Base-by-base conservation (phyloP, 2,888 invertebrate species). In the Argyra leucocephala region DNA sequence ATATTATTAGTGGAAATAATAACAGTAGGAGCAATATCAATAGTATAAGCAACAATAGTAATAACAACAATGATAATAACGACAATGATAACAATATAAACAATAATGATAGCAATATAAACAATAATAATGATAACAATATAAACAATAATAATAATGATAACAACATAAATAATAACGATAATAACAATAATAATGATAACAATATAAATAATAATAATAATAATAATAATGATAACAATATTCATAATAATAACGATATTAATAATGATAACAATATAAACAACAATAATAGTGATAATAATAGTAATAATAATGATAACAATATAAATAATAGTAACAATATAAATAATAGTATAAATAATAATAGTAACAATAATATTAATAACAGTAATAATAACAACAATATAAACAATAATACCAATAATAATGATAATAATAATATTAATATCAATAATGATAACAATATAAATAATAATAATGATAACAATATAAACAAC, bases 151-250 rank as follows among this genome's bases (percentile, higher is more conserved):
- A 18, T 18, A 48, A 18, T 18, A 48, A 48, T 18, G 15, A 48
- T n/a, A 48, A 48, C 15, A 48, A 48, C 18, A 48, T 5, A 2
- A 48, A 3, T 15, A 48, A 48, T 48, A 48, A 48, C 18, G 15
- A 5, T 48, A 48, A 48, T 48, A 48, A 18, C 5, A 18, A 48
- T 18, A 48, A 48, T 48, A 48, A 3, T 18, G 18, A 18, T 18
- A 48, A 48, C 18, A 48, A 48, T 48, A 48, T 18, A 18, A 48
- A n/a, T 5, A 48, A 18, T 18, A 48, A 18, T 73, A 75, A 31
- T 72, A 73, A 23, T 74, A 71, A 70, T 73, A 72, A 70, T 78
- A 71, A 73, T 79, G 69, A 68, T 73, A 70, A n/a, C 73, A n/a
- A n/a, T n/a, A n/a, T n/a, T n/a, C n/a, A n/a, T n/a, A n/a, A n/a